Evolutionary conservation across 2,113 vertebrate genomes (phyloP), one percentile per base, ranked within the genome.

Genomic region (Phoxinus phoxinus): DNA sequence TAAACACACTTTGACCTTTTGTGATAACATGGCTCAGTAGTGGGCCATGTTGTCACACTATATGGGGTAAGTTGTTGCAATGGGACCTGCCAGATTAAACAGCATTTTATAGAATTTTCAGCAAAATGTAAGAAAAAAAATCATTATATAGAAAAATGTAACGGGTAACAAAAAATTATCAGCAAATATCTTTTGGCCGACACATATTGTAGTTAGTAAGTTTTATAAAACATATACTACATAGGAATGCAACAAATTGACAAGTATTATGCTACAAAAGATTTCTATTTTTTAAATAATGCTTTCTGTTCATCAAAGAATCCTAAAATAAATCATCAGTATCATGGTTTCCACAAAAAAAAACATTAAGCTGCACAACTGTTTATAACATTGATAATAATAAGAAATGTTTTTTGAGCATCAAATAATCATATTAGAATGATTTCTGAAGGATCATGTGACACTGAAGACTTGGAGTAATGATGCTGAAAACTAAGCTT

Each of bases 1-100:
- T 74, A 74, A 74, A 74, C 41, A 48, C 41, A 17, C 12, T n/a
- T 25, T 74, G 71, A 48, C 71, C 41, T 74, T 74, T 74, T 74
- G 71, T 11, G 71, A 74, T 25, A 74, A 48, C n/a, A 46, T 74
- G 71, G 71, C 23, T 74, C 3, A 27, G 69, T 72, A 21, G 65
- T 19, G 30, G 67, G 21, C 23, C 67, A 41, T 37, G 67, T 71
- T 71, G 19, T 71, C 10, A 41, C 35, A 41, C 32, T 71, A 46
- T 25, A 46, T 44, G 41, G 71, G 21, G 71, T 25, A 25, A 44
- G 41, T 25, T 73, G 23, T 25, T 6, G 19, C 67, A 46, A 41
- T 25, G 41, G n/a, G 46, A 41, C 71, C 37, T 46, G 11, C n/a
- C 41, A 73, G n/a, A n/a, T 46, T 73, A 73, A 73, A 44, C 71